Conservation (phyloP, 1,140 invertebrate genomes). For the Bemisia tabaci region DNA sequence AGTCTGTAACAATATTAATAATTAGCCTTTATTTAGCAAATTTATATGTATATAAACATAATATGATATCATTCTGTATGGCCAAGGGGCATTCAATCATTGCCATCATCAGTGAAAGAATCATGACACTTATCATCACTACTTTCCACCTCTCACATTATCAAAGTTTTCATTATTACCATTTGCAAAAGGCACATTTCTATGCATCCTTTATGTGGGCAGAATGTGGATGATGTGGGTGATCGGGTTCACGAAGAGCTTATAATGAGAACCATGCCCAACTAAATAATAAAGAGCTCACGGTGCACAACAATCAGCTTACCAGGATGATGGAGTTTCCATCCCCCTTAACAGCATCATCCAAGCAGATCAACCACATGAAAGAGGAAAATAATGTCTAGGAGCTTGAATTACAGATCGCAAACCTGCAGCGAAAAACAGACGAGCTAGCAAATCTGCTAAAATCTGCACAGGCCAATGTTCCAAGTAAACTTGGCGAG, state of each 20-base stretch:
- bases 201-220: too few species aligned
- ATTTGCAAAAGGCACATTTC: too few species aligned
- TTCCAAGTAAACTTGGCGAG: slow-evolving; percentile 22
- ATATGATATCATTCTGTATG: too few species aligned
- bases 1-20: too few species aligned
- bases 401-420: slow-evolving; percentile 58
- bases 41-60: too few species aligned
- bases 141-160: too few species aligned
- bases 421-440: slow-evolving; percentile 54
- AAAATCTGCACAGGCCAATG: slow-evolving; percentile 37
- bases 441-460: slow-evolving; percentile 50
- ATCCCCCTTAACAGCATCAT: slow-evolving; percentile 47
- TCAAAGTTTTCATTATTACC: too few species aligned
- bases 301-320: slow-evolving; percentile 49
- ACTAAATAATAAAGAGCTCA: slow-evolving; percentile 27
- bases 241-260: slow-evolving; percentile 47
- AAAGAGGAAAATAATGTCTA: slow-evolving; percentile 40
- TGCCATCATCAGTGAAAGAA: too few species aligned
- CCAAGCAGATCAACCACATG: slow-evolving; percentile 41
- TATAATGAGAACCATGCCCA: slow-evolving; percentile 42
- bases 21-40: too few species aligned
- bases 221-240: slow-evolving; percentile 29
- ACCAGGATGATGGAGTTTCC: slow-evolving; percentile 63
- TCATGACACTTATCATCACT: too few species aligned
- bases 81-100: too few species aligned